phyloP scores from a whole-genome alignment of 2,113 vertebrate species.

The Panurus biarmicus region DNA sequence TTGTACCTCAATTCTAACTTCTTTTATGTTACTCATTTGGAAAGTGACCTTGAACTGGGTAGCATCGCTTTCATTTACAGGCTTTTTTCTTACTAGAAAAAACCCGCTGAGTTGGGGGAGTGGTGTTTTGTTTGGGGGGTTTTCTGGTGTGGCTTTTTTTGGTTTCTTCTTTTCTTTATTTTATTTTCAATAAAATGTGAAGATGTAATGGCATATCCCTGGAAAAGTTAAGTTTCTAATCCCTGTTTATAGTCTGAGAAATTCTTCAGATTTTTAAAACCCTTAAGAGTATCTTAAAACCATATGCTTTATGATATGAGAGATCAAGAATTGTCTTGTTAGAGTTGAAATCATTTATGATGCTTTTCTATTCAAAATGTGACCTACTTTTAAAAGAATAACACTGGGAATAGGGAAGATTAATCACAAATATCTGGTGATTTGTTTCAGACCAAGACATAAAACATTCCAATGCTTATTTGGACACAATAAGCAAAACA shows the following conservation, averaged over 20 bases:
- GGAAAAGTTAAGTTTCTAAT: not conserved
- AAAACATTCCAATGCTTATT: not conserved
- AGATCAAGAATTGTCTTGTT: not conserved
- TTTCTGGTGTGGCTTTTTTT: not conserved
- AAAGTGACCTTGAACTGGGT: not conserved
- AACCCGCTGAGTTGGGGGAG: fast-evolving
- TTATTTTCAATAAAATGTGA: not conserved
- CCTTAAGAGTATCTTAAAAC: not conserved
- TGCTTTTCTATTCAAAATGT: not conserved
- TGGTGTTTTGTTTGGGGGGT: fast-evolving
- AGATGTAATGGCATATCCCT: not conserved
- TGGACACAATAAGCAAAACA: not conserved
- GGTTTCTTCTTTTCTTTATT: not conserved
- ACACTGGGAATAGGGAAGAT: not conserved
- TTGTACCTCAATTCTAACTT: not conserved
- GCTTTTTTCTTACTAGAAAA: not conserved
- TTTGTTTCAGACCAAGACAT: not conserved
- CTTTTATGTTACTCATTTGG: not conserved
- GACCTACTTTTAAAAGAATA: not conserved
- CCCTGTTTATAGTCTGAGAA: not conserved
- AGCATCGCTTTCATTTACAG: not conserved
- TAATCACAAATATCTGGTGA: not conserved
- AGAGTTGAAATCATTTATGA: not conserved
- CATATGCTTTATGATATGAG: not conserved
- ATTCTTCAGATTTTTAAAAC: not conserved